Evolutionary conservation across 2,113 vertebrate species (phyloP).

Genomic region (Cyphomyrus plagiostoma): DNA sequence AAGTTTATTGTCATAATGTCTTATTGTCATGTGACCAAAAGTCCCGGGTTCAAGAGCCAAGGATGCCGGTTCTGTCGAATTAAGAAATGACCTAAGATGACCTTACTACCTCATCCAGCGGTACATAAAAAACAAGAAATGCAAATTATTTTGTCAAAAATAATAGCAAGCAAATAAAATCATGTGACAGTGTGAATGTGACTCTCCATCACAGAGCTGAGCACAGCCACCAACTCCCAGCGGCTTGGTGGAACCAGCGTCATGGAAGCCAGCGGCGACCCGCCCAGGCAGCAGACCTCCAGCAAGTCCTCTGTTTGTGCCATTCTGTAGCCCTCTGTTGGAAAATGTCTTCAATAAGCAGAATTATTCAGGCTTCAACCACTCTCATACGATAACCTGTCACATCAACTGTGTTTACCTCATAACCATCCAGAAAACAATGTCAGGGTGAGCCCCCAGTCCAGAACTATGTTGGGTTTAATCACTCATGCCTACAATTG

Average conservation of each 20-base stretch:
- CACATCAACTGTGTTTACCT: not conserved
- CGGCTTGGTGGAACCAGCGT: not conserved
- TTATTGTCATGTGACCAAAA: not conserved
- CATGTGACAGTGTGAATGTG: not conserved
- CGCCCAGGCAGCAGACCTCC: not conserved
- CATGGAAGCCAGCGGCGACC: not conserved
- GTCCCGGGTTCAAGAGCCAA: not conserved
- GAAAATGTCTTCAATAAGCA: not conserved
- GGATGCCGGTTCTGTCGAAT: not conserved
- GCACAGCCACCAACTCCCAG: not conserved
- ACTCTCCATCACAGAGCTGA: conserved; percentile 32
- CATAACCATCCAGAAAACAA: not conserved
- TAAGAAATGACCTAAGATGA: not conserved
- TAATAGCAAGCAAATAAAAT: not conserved
- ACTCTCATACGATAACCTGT: not conserved
- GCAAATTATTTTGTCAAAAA: not conserved
- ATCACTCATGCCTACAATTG: not conserved
- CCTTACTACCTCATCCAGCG: not conserved
- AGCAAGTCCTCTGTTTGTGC: conserved; percentile 51
- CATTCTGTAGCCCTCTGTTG: conserved; percentile 41
- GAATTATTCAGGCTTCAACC: not conserved
- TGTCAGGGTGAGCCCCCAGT: not conserved
- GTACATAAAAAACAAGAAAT: not conserved
- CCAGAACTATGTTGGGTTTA: not conserved
- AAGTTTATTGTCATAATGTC: not conserved